phyloP scores from a whole-genome alignment of 2,888 invertebrate genomes.

The Emmelina monodactyla region DNA sequence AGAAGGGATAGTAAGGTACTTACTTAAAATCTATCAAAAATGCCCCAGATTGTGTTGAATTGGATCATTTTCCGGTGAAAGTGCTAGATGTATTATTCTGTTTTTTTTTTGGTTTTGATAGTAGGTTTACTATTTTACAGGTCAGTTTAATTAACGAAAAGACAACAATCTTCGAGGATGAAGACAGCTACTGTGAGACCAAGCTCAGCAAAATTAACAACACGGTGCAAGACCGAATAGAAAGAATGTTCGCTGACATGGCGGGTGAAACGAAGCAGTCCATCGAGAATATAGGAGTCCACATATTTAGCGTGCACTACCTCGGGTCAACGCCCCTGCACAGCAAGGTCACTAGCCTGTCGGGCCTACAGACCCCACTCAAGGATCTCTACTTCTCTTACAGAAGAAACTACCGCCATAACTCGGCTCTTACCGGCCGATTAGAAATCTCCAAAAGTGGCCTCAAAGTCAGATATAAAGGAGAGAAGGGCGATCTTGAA shows the following conservation, averaged over 20 bases:
- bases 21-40: no score
- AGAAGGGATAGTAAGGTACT: conserved; percentile 48
- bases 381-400: conserved; percentile 75
- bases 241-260: conserved; percentile 83
- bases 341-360: conserved; percentile 81
- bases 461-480: conserved; percentile 74
- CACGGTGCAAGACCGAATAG: conserved; percentile 85
- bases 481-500: conserved; percentile 69
- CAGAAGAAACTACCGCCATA: conserved; percentile 59
- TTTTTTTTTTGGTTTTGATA: conserved; percentile 6
- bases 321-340: conserved; percentile 81
- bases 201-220: conserved; percentile 59
- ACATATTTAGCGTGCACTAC: conserved; percentile 78
- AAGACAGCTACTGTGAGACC: conserved; percentile 44
- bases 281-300: conserved; percentile 60
- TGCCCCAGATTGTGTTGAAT: no score
- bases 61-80: background rate
- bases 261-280: conserved; percentile 63
- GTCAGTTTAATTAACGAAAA: conserved; percentile 39
- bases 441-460: conserved; percentile 75
- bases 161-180: conserved; percentile 45
- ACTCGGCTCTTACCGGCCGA: conserved; percentile 63
- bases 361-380: conserved; percentile 83
- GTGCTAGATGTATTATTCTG: no score
- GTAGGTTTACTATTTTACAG: conserved; percentile 23